Percentiles rank a stretch among this genome's conserved stretches.
phyloP scores from a whole-genome alignment of 2,797 vertebrate genomes.

The Syndactyla subalaris region DNA sequence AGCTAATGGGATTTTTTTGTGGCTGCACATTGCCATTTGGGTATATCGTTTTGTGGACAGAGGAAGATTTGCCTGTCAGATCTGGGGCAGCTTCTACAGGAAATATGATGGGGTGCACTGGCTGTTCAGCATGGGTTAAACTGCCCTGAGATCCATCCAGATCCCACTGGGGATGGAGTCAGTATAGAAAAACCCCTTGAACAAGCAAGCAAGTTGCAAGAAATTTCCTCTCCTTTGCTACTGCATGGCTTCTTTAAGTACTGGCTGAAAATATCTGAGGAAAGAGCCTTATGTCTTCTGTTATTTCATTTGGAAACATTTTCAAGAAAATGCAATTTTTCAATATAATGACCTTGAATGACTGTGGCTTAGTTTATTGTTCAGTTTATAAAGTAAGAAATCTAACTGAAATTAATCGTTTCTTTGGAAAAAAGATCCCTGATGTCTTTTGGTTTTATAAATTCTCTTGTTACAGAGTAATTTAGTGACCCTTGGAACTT shows the following conservation, averaged over 20 bases:
- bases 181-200: background rate
- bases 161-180: background rate
- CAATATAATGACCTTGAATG: background rate
- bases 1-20: background rate
- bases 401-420: background rate
- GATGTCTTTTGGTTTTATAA: background rate
- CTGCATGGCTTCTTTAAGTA: background rate
- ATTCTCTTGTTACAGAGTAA: background rate
- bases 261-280: background rate
- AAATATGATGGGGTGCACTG: background rate
- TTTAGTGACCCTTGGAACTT: background rate
- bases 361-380: background rate
- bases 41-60: background rate
- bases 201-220: background rate
- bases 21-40: background rate
- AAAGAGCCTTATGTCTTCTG: background rate
- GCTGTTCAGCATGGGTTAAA: background rate
- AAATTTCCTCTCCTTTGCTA: background rate
- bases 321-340: background rate
- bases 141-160: background rate
- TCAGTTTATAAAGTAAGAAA: background rate
- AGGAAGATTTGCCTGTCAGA: background rate
- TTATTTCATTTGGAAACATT: background rate
- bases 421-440: background rate
- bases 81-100: background rate